Evolutionary conservation across 2,797 vertebrate species (phyloP).

Genomic region (Manis crassicaudata): DNA sequence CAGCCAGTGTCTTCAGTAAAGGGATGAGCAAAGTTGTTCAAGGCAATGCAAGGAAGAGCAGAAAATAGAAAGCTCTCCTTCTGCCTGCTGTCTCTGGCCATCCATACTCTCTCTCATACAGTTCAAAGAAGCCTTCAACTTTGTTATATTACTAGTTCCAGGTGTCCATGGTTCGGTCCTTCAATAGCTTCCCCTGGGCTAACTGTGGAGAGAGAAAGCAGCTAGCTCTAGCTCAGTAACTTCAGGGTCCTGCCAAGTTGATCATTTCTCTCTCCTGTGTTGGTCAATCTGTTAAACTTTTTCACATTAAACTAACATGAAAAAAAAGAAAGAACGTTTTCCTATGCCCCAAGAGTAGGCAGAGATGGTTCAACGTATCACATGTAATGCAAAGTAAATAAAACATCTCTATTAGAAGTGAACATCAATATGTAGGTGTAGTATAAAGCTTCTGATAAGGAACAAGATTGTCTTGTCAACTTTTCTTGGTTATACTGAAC

Average conservation of each 20-base stretch:
- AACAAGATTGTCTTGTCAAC: not conserved
- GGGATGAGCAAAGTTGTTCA: not conserved
- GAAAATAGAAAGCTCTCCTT: not conserved
- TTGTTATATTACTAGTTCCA: not conserved
- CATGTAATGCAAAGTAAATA: not conserved
- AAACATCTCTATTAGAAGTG: not conserved
- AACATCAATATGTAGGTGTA: not conserved
- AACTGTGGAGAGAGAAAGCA: not conserved
- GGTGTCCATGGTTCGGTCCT: not conserved
- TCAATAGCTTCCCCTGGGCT: not conserved
- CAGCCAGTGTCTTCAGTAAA: not conserved
- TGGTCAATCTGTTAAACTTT: not conserved
- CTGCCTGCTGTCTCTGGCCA: not conserved
- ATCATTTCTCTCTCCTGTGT: not conserved
- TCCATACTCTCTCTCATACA: not conserved
- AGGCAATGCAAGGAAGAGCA: not conserved
- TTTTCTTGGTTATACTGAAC: not conserved
- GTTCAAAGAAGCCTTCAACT: no score
- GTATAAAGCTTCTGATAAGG: not conserved
- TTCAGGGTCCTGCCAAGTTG: no score
- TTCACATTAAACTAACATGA: not conserved
- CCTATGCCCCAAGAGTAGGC: not conserved
- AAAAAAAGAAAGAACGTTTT: not conserved
- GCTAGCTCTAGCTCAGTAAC: not conserved
- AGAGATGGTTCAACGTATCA: not conserved